Evolutionary conservation across 2,113 vertebrate species (phyloP).

Genomic region (Gambusia holbrooki): DNA sequence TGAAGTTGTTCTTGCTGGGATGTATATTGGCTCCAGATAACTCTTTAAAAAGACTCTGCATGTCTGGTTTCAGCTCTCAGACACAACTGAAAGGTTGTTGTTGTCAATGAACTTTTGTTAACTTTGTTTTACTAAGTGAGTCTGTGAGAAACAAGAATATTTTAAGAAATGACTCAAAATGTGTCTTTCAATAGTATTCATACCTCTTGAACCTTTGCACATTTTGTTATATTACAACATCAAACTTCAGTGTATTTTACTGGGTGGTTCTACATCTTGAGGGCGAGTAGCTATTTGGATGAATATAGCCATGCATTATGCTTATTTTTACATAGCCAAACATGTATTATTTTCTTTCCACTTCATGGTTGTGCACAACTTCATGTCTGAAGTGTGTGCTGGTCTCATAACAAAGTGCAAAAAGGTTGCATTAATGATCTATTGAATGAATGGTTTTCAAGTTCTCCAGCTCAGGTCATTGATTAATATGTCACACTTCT

Average conservation of each 20-base stretch:
- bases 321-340: not conserved
- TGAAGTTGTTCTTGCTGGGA: slow-evolving; percentile 36
- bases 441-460: not conserved
- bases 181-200: not conserved
- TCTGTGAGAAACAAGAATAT: slow-evolving; percentile 12
- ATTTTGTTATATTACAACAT: not conserved
- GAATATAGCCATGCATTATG: not conserved
- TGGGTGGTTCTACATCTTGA: not conserved
- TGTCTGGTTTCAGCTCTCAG: slow-evolving; percentile 29
- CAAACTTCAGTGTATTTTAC: not conserved
- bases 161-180: not conserved
- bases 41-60: slow-evolving; percentile 52
- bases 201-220: not conserved
- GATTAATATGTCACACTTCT: slow-evolving; percentile 55
- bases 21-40: slow-evolving; percentile 57
- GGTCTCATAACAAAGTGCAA: not conserved
- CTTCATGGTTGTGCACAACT: not conserved
- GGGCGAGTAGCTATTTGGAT: not conserved
- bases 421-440: not conserved
- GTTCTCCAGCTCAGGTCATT: slow-evolving; percentile 18
- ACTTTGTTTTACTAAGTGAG: slow-evolving; percentile 36
- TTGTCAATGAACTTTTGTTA: slow-evolving; percentile 42
- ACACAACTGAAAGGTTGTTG: slow-evolving; percentile 37
- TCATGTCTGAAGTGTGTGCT: not conserved
- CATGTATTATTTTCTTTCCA: not conserved